Percentiles rank a stretch among this genome's conserved stretches.
These are phyloP conservation scores for Amazona vittata DNA, from an alignment of 2,113 vertebrate species.

Conservation along the genomic window DNA sequence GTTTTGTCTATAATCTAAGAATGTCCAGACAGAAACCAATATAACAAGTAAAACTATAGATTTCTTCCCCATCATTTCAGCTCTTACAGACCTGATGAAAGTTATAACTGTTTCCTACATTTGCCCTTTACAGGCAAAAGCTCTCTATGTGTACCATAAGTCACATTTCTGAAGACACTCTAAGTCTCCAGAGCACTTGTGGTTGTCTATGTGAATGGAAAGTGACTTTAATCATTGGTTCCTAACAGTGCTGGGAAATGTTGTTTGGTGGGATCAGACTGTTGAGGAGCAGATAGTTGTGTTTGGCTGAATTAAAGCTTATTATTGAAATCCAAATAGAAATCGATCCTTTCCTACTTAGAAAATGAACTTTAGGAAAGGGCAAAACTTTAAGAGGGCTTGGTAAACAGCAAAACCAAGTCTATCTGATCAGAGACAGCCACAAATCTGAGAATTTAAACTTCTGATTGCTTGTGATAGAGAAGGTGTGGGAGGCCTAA, in stretches of 20 bases:
- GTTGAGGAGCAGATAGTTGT: background rate
- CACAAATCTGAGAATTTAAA: background rate
- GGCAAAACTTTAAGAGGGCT: background rate
- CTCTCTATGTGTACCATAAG: background rate
- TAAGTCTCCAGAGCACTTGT: background rate
- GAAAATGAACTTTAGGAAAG: background rate
- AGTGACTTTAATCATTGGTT: background rate
- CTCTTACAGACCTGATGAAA: background rate
- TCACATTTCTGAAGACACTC: background rate
- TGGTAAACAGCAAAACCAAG: background rate
- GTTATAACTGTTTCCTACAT: background rate
- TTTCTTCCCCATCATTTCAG: background rate
- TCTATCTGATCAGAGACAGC: background rate
- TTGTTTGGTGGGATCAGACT: background rate
- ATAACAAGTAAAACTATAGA: background rate
- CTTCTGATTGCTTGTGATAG: background rate
- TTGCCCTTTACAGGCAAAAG: background rate
- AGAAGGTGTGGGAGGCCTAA: background rate
- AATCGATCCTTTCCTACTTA: background rate
- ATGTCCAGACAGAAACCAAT: background rate
- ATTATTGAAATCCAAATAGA: background rate
- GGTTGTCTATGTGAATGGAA: background rate
- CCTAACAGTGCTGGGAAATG: background rate
- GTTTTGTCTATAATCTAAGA: background rate
- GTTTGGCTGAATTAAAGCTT: background rate